Evolutionary conservation across 1,140 invertebrate genomes (phyloP), one percentile per base, ranked within the genome.

Genomic region (Gonatopus flavifemur): DNA sequence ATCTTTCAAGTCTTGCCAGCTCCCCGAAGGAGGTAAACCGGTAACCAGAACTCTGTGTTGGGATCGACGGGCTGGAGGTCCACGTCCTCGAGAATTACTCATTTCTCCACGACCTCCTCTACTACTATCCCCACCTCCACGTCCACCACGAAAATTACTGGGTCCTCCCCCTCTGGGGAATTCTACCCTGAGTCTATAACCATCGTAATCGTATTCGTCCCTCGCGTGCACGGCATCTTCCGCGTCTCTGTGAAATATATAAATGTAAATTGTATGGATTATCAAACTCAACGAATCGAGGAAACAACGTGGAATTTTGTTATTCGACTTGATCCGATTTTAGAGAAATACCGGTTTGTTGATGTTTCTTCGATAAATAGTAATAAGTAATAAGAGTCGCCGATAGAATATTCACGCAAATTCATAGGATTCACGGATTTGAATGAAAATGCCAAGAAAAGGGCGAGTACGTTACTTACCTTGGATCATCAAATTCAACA

Each of bases 1-100:
- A 81, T 99, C 97, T 74, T 99, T 99, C 18, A 99, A 81, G 80
- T 99, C 97, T 80, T 99, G 95, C 93, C 94, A 98, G 52, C 93
- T 96, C 1, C 96, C 95, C 35, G 89, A 91, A 1, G 90, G 84
- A 25, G 95, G 93, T 25, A 80, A 74, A 78, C 93, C 94, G 49
- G 93, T 91, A 19, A 98, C 93, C 19, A 96, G 78, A 28, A 98
- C 94, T 72, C 96, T 85, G 74, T 94, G 96, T 61, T 98, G 93
- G 3, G 93, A 95, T 50, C 96, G 82, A 44, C 94, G 80, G 0
- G 94, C 91, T 33, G 94, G 93, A 5, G 94, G 93, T 1, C 91
- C 91, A 38, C 86, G 74, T 13, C 80, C 75, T 46, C 80, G 66
- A 0, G 74, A 77, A 39, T 78, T 78, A 32, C 77, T 77, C 62